Evolutionary conservation across 1,140 invertebrate species (phyloP).

Genomic region (Drosophila arawakana): DNA sequence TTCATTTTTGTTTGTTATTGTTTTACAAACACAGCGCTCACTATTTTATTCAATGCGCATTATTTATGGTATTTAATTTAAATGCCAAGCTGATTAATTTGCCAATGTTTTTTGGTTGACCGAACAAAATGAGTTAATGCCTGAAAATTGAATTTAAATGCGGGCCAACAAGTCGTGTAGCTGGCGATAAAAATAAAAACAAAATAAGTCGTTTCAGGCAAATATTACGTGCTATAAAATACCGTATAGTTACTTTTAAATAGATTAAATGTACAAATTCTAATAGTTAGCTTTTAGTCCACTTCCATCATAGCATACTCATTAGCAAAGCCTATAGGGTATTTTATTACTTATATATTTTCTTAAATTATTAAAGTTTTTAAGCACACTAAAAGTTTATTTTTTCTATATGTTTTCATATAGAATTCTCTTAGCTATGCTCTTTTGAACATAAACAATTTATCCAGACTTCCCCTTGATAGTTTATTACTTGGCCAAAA

Average conservation of each 20-base stretch:
- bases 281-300: no score
- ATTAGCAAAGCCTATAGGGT: neutral
- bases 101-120: conserved; percentile 41
- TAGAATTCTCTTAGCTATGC: neutral
- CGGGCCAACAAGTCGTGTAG: conserved; percentile 9
- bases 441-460: neutral
- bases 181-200: conserved; percentile 6
- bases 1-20: conserved; percentile 18
- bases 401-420: neutral
- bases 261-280: no score
- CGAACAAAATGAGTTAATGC: conserved; percentile 31
- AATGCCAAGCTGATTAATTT: conserved; percentile 49
- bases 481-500: conserved; percentile 19
- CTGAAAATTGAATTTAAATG: conserved; percentile 38
- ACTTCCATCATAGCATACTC: neutral
- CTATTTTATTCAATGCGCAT: conserved; percentile 20
- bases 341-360: neutral
- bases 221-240: neutral
- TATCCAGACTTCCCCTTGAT: conserved; percentile 3
- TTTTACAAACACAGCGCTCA: conserved; percentile 4
- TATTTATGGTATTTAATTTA: conserved; percentile 50
- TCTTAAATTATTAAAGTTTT: neutral
- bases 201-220: neutral
- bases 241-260: neutral
- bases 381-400: neutral